Percentiles rank a stretch among this genome's conserved stretches.
Conservation (phyloP, 2,888 invertebrate genomes). For the Augochlorella aurata region DNA sequence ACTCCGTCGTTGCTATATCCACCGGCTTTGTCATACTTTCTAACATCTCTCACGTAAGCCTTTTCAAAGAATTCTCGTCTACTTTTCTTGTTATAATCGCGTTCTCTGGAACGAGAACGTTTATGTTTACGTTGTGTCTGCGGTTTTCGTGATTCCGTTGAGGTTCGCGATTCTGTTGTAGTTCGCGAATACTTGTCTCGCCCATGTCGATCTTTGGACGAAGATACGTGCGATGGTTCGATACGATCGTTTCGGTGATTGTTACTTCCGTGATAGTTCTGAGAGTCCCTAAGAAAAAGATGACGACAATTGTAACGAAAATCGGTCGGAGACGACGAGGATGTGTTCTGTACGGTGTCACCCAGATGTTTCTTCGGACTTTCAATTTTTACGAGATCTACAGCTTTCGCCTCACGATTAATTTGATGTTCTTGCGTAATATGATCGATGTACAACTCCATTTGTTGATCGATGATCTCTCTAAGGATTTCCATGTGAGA, state of each 20-base stretch:
- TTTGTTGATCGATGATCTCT: conserved; percentile 79
- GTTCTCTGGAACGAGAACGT: conserved; percentile 56
- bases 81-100: conserved; percentile 44
- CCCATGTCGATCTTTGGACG: conserved; percentile 12
- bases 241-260: conserved; percentile 30
- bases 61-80: conserved; percentile 47
- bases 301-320: background rate
- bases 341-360: background rate
- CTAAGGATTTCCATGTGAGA: conserved; percentile 78
- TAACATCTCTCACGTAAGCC: background rate
- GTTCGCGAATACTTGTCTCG: conserved; percentile 38
- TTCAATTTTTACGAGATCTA: background rate
- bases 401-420: conserved; percentile 1
- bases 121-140: conserved; percentile 26
- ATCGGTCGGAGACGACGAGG: background rate
- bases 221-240: conserved; percentile 21
- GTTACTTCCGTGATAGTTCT: background rate
- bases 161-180: conserved; percentile 12
- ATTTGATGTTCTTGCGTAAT: conserved; percentile 49
- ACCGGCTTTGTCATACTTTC: background rate
- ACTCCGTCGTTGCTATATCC: background rate
- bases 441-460: conserved; percentile 77
- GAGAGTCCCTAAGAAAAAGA: background rate
- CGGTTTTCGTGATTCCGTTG: conserved; percentile 24
- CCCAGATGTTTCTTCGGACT: background rate